Evolutionary conservation across 1,140 invertebrate species (phyloP).

Genomic region (Drosophila kohkoa): DNA sequence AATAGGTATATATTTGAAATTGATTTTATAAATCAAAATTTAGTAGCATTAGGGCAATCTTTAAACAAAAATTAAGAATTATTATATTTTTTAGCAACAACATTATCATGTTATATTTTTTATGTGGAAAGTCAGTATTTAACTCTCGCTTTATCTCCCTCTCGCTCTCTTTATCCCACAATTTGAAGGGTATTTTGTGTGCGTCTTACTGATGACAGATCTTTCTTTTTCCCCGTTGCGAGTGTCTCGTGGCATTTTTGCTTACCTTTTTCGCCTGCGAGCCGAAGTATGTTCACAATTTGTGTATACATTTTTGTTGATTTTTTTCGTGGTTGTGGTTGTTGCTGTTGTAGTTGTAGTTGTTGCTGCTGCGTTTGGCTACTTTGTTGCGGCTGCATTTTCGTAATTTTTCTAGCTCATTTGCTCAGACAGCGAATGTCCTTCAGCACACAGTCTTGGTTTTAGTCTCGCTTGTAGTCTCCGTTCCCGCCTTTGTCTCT

Average conservation of each 20-base stretch:
- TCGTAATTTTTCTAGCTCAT: slow-evolving; percentile 78
- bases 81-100: too few relatives aligned
- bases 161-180: too few relatives aligned
- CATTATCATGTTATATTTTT: too few relatives aligned
- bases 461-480: slow-evolving; percentile 30
- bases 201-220: neutral
- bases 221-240: neutral
- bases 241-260: slow-evolving; percentile 17
- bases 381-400: slow-evolving; percentile 56
- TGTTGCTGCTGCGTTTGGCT: slow-evolving; percentile 29
- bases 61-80: too few relatives aligned
- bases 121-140: too few relatives aligned
- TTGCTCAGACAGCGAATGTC: slow-evolving; percentile 69
- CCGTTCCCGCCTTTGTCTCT: neutral
- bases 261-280: slow-evolving; percentile 44
- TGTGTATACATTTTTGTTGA: slow-evolving; percentile 34
- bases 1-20: too few relatives aligned
- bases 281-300: slow-evolving; percentile 47
- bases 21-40: too few relatives aligned
- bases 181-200: neutral
- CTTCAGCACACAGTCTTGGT: slow-evolving; percentile 58
- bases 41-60: too few relatives aligned
- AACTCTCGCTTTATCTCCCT: too few relatives aligned
- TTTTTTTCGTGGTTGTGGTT: slow-evolving; percentile 13
- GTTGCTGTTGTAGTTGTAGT: neutral